Percentiles rank a stretch among this genome's conserved stretches.
Evolutionary conservation across 1,140 invertebrate species (phyloP).

Genomic region (Nasonia longicornis): DNA sequence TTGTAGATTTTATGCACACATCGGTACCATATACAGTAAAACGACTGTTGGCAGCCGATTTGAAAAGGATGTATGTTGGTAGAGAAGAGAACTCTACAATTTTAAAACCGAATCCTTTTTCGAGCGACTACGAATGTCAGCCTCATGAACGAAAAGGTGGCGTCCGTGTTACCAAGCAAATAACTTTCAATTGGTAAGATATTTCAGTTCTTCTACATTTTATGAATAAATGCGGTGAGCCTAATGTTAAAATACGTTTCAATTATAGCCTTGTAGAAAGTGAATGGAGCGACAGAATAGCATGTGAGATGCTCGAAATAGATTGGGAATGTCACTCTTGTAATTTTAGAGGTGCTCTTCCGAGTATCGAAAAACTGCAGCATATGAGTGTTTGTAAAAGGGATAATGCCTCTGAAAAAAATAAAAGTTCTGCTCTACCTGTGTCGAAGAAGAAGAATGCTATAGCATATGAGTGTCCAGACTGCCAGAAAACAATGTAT

Average conservation of each 20-base stretch:
- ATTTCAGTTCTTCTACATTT: constrained; percentile 17
- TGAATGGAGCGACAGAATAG: constrained; percentile 73
- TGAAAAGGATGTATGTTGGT: constrained; percentile 81
- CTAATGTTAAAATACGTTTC: constrained; percentile 23
- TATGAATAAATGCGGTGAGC: neutral
- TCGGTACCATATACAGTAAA: constrained; percentile 87
- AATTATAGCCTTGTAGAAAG: constrained; percentile 71
- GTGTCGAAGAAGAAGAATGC: constrained; percentile 73
- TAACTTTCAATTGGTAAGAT: constrained; percentile 87
- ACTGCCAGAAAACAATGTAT: constrained; percentile 78
- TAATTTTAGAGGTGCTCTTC: constrained; percentile 66
- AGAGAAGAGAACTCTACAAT: constrained; percentile 54
- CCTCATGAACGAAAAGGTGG: constrained; percentile 85
- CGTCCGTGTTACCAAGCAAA: constrained; percentile 81
- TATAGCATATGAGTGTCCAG: constrained; percentile 78
- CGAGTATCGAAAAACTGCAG: constrained; percentile 72
- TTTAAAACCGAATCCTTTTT: constrained; percentile 79
- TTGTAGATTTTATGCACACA: constrained; percentile 83
- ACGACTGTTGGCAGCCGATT: constrained; percentile 86
- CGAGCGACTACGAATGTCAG: constrained; percentile 72
- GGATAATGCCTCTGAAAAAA: constrained; percentile 55
- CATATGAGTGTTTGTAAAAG: constrained; percentile 64
- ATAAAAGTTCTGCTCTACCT: constrained; percentile 48
- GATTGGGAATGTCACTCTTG: constrained; percentile 74
- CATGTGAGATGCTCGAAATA: constrained; percentile 68